Conservation (phyloP, 1,140 invertebrate species). For the Tetranychus urticae region DNA sequence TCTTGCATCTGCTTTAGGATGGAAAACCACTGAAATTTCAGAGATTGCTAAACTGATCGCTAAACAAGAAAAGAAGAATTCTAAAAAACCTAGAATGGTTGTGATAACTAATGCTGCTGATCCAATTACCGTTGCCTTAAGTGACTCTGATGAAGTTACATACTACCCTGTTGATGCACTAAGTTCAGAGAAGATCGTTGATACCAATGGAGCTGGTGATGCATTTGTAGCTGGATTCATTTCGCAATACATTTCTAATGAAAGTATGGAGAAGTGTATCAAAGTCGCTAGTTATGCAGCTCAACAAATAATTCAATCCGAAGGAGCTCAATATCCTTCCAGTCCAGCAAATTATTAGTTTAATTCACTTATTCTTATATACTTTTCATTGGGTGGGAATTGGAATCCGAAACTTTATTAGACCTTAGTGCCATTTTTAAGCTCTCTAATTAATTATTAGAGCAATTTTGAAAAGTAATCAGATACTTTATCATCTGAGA, state of each 20-base stretch:
- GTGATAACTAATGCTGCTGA: slow-evolving; percentile 75
- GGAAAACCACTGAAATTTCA: slow-evolving; percentile 14
- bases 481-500: too few species aligned
- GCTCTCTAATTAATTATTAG: too few species aligned
- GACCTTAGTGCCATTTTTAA: too few species aligned
- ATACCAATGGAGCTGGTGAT: slow-evolving; percentile 97
- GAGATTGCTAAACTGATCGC: slow-evolving; percentile 50
- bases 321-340: slow-evolving; percentile 26
- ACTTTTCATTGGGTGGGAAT: too few species aligned
- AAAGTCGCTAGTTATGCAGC: slow-evolving; percentile 71
- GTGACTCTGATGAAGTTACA: slow-evolving; percentile 15
- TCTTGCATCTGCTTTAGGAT: slow-evolving; percentile 9
- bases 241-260: slow-evolving; percentile 40
- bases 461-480: too few species aligned
- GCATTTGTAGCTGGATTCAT: slow-evolving; percentile 92
- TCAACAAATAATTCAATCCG: slow-evolving; percentile 52
- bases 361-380: too few species aligned
- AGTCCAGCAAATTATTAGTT: background rate
- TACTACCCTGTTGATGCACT: background rate
- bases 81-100: slow-evolving; percentile 37
- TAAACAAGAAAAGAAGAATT: slow-evolving; percentile 17
- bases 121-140: slow-evolving; percentile 46
- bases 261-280: slow-evolving; percentile 48
- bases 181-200: slow-evolving; percentile 40
- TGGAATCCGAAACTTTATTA: too few species aligned